These are phyloP conservation scores for Thaumatotibia leucotreta DNA, from an alignment of 1,140 invertebrate species.

Conservation along the genomic window DNA sequence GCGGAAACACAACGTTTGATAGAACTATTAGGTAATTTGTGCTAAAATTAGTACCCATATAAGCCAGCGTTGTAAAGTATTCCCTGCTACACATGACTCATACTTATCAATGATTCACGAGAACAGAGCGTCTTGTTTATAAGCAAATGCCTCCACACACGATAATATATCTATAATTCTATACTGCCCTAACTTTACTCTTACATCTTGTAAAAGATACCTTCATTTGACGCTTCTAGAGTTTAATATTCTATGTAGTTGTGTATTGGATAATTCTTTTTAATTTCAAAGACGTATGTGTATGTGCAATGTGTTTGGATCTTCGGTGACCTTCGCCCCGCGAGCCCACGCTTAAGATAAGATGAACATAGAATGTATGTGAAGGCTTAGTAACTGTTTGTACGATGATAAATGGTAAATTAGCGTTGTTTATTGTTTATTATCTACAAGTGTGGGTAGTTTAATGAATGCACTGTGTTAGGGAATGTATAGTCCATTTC, in stretches of 20 bases:
- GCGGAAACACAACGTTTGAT: no score
- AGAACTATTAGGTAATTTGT: no score
- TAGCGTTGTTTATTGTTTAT: no score
- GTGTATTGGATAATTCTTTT: not conserved
- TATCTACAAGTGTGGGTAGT: no score
- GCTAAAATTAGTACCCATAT: no score
- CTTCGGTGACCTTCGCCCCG: not conserved
- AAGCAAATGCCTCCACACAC: not conserved
- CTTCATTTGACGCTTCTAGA: not conserved
- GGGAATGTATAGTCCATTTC: no score
- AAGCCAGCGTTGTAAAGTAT: no score
- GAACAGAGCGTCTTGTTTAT: not conserved
- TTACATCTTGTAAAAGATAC: not conserved
- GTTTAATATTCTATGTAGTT: not conserved
- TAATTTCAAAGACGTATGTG: not conserved
- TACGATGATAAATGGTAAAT: not conserved
- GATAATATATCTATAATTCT: not conserved
- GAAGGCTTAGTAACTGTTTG: not conserved
- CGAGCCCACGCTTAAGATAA: not conserved
- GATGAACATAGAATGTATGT: not conserved
- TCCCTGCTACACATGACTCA: not conserved
- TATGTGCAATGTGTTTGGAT: not conserved
- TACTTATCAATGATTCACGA: not conserved
- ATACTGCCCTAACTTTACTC: not conserved
- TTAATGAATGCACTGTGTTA: no score